phyloP scores from a whole-genome alignment of 2,797 vertebrate species.

The Semotilus atromaculatus region DNA sequence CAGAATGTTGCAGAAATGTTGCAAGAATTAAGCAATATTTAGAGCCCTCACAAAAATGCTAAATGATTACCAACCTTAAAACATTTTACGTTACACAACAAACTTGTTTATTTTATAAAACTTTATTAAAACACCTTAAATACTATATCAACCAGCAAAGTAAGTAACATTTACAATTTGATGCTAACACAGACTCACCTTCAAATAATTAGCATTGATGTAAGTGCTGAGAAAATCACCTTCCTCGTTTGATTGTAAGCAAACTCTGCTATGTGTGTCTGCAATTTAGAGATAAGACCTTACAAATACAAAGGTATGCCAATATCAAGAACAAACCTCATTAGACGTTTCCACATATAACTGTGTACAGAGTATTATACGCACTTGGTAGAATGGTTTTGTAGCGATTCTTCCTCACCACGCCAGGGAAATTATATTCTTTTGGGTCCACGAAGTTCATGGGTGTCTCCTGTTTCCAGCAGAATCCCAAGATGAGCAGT shows the following conservation, averaged over 20 bases:
- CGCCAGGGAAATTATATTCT: constrained; percentile 94
- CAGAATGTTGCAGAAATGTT: not conserved
- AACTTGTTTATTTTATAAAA: not conserved
- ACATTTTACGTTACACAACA: not conserved
- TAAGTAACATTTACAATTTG: constrained; percentile 15
- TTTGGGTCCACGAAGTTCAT: constrained; percentile 99
- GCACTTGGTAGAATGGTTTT: constrained; percentile 99
- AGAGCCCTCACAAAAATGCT: not conserved
- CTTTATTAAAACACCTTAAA: not conserved
- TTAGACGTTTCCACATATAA: not conserved
- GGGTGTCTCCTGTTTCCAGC: constrained; percentile 89
- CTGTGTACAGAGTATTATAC: constrained; percentile 63
- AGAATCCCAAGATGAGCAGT: constrained; percentile 61
- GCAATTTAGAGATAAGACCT: constrained; percentile 54
- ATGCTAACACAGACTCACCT: constrained; percentile 78
- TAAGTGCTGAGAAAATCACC: constrained; percentile 95
- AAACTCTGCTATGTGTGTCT: constrained; percentile 99
- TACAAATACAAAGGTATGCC: not conserved
- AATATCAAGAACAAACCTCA: not conserved
- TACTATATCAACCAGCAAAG: not conserved
- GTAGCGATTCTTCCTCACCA: constrained; percentile 98
- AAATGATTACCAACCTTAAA: not conserved
- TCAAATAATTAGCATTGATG: constrained; percentile 98
- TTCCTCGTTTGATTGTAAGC: constrained; percentile 88
- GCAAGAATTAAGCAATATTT: not conserved